Base-by-base conservation (phyloP, 2,888 invertebrate species). In the Parapristionchus giblindavisi region DNA sequence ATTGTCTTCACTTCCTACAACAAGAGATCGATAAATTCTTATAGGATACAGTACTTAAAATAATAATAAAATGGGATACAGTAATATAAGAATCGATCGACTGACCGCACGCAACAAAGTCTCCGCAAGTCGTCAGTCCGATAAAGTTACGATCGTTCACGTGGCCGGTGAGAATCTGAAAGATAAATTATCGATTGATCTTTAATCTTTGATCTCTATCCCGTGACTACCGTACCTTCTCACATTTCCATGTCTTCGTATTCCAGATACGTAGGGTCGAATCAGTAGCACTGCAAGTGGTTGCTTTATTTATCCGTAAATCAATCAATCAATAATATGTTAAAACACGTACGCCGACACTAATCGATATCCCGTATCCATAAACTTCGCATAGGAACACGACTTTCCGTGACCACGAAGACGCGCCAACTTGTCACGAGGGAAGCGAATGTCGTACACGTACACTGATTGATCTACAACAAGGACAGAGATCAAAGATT, bases 141-240 rank as follows among this genome's bases (percentile, higher is more conserved):
- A 96, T 95, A 89, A 96, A 96, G 89, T 96, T 96, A 89, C 96
- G 96, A 90, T 96, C 96, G 89, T 96, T 96, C 6, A 93, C 92
- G 89, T 96, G 96, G 0, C 96, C 96, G 24, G 93, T 92, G 89
- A 95, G 94, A 1, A 75, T 61, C 48, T 48, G 48, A 48, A 48
- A 48, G 21, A 14, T 11, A n/a, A n/a, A n/a, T n/a, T n/a, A n/a
- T n/a, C n/a, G n/a, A n/a, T n/a, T n/a, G n/a, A n/a, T n/a, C n/a
- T n/a, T n/a, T n/a, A n/a, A n/a, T n/a, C n/a, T n/a, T n/a, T n/a
- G n/a, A n/a, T n/a, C n/a, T n/a, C n/a, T 21, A 48, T 14, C 11
- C 11, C 21, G 48, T 21, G 11, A 48, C 48, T 48, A 14, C 34
- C 68, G 32, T 0, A 94, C 94, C 34, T 94, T 91, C 75, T 93